A percentile compares a stretch with the other conserved stretches of the same genome.
Conservation (phyloP, 2,113 vertebrate species). For the Talpa occidentalis region DNA sequence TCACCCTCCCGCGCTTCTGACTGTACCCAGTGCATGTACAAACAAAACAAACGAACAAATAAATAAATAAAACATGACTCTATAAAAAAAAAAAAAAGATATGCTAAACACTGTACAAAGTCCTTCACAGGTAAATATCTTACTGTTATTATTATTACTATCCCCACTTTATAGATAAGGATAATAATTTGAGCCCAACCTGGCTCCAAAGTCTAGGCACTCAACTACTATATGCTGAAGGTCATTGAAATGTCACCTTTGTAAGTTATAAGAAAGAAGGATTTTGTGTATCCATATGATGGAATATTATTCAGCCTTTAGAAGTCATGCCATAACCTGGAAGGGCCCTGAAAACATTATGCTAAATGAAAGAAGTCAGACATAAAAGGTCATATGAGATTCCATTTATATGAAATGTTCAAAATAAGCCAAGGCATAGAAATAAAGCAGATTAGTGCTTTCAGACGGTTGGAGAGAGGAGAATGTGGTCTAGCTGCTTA, state of each 20-base stretch:
- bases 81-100: too few relatives aligned
- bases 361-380: neutral
- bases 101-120: neutral
- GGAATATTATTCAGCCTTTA: neutral
- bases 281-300: neutral
- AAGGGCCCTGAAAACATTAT: neutral
- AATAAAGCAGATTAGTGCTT: neutral
- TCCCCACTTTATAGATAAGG: neutral
- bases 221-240: neutral
- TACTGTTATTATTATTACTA: neutral
- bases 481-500: neutral
- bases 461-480: accelerated
- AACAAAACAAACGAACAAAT: too few relatives aligned
- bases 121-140: neutral
- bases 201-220: neutral
- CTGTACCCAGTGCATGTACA: too few relatives aligned
- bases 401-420: neutral
- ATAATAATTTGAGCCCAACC: neutral
- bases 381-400: neutral
- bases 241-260: neutral
- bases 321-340: neutral
- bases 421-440: neutral
- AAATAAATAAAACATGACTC: too few relatives aligned
- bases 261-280: neutral
- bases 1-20: too few relatives aligned